Evolutionary conservation across 64 coral and sea anemone genomes (phyloP), one percentile per base, ranked within the genome.

Genomic region (Catalaphyllia jardinei): DNA sequence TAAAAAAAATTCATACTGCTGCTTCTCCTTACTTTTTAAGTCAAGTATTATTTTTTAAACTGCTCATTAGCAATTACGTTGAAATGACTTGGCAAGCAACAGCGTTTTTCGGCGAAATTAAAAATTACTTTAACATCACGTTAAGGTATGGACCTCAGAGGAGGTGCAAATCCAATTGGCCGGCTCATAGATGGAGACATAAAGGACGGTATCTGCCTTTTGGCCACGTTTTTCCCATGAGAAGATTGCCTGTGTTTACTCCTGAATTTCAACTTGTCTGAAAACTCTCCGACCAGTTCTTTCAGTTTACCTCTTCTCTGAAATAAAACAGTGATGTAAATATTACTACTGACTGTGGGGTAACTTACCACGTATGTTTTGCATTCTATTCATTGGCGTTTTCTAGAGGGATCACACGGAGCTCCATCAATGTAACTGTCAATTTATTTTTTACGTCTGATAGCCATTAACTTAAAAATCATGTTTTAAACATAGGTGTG

Each of bases 241-340:
- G 81, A 69, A 38, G 62, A 49, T 22, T 84, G 31, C 10, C 20
- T 49, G 22, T 49, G 65, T 52, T 71, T 85, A 60, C 24, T 64
- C 25, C 29, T 61, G 55, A 35, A 60, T 61, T 83, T 85, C 39
- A 85, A 42, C 33, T 85, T 85, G 10, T 35, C 64, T 24, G 81
- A 85, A 28, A 85, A 85, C 17, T 85, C 62, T 71, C 62, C 62
- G 31, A 85, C 39, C 35, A 85, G 25, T 35, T 52, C 16, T 71
- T 85, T 85, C 13, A 85, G 62, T 28, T 85, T 85, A 8, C 81
- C 67, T 18, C 62, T 25, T 71, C 71, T 85, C 81, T 85, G 62
- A 20, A 85, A 85, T 22, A 4, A 77, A 77, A 69, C 1, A 22
- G 74, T 3, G 31, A 57, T 2, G 54, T 57, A 57, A 57, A 57